phyloP scores from a whole-genome alignment of 2,888 invertebrate species.

The Andrena dorsata region DNA sequence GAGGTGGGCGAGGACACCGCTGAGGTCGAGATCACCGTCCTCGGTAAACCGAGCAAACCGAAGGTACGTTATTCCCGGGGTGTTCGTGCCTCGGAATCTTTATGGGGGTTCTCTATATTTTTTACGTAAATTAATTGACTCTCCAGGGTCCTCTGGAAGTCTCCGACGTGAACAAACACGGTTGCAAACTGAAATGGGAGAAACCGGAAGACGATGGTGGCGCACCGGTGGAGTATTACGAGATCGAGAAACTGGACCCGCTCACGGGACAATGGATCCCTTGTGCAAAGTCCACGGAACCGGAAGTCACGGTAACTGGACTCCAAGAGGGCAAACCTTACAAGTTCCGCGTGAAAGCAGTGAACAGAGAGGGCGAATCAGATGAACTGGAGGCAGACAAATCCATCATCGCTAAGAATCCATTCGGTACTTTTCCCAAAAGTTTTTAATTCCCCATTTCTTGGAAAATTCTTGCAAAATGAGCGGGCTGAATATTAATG shows the following conservation, averaged over 20 bases:
- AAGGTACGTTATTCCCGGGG: constrained; percentile 82
- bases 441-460: too few relatives aligned
- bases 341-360: constrained; percentile 98
- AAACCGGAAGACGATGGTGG: constrained; percentile 99
- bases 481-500: background rate
- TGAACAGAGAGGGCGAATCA: constrained; percentile 99
- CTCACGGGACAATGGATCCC: constrained; percentile 97
- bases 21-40: constrained; percentile 94
- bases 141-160: constrained; percentile 93
- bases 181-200: constrained; percentile 96
- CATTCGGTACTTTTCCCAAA: constrained; percentile 90
- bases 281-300: constrained; percentile 94
- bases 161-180: constrained; percentile 95
- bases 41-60: constrained; percentile 92
- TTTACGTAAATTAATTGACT: background rate
- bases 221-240: constrained; percentile 96
- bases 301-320: constrained; percentile 93
- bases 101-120: too few relatives aligned
- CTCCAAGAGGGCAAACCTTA: constrained; percentile 98
- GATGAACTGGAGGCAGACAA: constrained; percentile 97
- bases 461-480: background rate
- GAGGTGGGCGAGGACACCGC: constrained; percentile 97
- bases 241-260: constrained; percentile 97
- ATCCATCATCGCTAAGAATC: constrained; percentile 98
- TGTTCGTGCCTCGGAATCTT: background rate